These are phyloP conservation scores for Pavo muticus DNA, from an alignment of 2,113 vertebrate genomes.

Conservation along the genomic window DNA sequence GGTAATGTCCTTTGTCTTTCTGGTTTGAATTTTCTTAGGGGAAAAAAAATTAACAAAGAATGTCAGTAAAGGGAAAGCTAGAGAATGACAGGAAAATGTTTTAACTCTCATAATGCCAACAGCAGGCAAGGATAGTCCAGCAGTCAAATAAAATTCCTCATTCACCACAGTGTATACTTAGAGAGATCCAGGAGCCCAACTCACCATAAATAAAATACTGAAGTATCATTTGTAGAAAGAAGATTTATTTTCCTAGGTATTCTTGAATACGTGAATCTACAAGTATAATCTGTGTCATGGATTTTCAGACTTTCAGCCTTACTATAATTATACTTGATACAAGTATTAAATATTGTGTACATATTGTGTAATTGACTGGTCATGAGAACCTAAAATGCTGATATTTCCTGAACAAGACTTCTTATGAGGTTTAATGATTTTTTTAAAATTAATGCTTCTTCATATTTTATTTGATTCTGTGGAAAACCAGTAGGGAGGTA, in stretches of 20 bases:
- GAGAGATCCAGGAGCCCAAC: neutral
- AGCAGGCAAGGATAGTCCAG: slow-evolving; percentile 7
- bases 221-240: neutral
- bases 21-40: slow-evolving; percentile 85
- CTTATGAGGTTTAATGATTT: neutral
- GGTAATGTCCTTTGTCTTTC: slow-evolving; percentile 85
- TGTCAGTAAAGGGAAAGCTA: slow-evolving; percentile 73
- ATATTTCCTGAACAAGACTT: neutral
- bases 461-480: neutral
- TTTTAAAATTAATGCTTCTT: neutral
- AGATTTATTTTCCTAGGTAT: neutral
- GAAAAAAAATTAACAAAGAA: slow-evolving; percentile 75
- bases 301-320: neutral
- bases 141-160: slow-evolving; percentile 6
- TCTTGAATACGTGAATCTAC: neutral
- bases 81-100: slow-evolving; percentile 49
- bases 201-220: neutral
- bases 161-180: neutral
- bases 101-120: slow-evolving; percentile 68
- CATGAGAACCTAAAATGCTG: neutral
- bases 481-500: neutral
- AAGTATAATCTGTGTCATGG: neutral
- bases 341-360: neutral
- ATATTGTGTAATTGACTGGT: neutral
- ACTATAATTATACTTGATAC: neutral